Base-by-base conservation (phyloP, 2,797 vertebrate genomes). In the Urosaurus nigricauda region DNA sequence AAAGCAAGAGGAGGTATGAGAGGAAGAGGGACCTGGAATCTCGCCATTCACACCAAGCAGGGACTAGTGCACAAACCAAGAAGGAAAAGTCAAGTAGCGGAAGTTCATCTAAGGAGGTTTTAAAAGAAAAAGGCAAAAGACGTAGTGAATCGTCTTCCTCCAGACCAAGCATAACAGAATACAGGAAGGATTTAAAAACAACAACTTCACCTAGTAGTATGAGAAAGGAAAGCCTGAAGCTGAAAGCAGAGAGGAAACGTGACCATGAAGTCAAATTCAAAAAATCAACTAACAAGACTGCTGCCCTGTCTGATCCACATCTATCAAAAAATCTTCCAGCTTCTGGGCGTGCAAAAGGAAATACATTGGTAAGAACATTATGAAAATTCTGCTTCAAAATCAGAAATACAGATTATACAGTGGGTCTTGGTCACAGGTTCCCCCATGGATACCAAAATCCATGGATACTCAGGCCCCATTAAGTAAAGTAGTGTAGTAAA, bases 331-430 rank as follows among this genome's bases (percentile, higher is more conserved):
- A 88, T 19, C 43, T 91, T 73, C 89, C 84, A 63, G 9, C 87
- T 90, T 90, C 90, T 5, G 95, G 93, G 89, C 90, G 60, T 65
- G 84, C 94, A 58, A 93, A 94, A 85, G 92, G 53, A 92, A 95
- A 91, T 43, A 82, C 83, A 89, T 91, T 94, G 75, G 95, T 96
- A 95, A 89, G 84, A 58, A 95, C 88, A 56, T 84, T 88, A 71
- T 92, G 40, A 70, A 77, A 53, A 83, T 91, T 70, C 17, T 21
- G 40, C 68, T 47, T 92, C 68, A 87, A 14, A 37, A 85, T 87
- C 75, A 63, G 51, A 87, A 78, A 87, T 12, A 65, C 47, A 29
- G n/a, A 53, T 3, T 37, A 13, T 53, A 51, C 8, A 9, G 47
- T 51, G 47, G 47, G n/a, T n/a, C n/a, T n/a, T n/a, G n/a, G n/a